Percentiles rank a stretch among this genome's conserved stretches.
phyloP scores from a whole-genome alignment of 2,113 vertebrate species.

The Egretta garzetta region DNA sequence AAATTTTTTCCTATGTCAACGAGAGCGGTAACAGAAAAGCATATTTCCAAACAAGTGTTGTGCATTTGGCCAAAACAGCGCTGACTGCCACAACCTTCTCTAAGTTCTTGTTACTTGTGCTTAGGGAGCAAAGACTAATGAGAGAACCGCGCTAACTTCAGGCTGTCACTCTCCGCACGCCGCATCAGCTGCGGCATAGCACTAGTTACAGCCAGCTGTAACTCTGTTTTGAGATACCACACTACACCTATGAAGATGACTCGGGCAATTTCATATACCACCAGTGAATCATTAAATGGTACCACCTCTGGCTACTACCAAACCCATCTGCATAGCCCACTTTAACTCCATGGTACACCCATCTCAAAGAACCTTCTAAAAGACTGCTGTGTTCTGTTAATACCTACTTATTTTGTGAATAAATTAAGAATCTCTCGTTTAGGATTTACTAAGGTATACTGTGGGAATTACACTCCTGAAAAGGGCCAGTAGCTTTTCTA shows the following conservation, averaged over 20 bases:
- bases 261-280: background rate
- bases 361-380: background rate
- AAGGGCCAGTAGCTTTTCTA: background rate
- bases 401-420: background rate
- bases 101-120: background rate
- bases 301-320: background rate
- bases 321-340: background rate
- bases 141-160: background rate
- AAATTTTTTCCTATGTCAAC: background rate
- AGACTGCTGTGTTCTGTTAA: background rate
- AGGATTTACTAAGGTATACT: background rate
- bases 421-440: background rate
- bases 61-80: background rate
- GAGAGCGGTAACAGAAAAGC: background rate
- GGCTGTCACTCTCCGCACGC: accelerated
- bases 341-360: background rate
- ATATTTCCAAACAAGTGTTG: accelerated
- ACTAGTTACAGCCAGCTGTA: background rate
- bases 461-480: background rate
- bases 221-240: background rate
- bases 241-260: background rate
- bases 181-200: background rate
- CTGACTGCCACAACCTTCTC: background rate
- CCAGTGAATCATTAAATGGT: background rate
- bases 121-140: background rate